A percentile compares a stretch with the other conserved stretches of the same genome.
phyloP scores from a whole-genome alignment of 2,113 vertebrate species.

The Pithys albifrons region DNA sequence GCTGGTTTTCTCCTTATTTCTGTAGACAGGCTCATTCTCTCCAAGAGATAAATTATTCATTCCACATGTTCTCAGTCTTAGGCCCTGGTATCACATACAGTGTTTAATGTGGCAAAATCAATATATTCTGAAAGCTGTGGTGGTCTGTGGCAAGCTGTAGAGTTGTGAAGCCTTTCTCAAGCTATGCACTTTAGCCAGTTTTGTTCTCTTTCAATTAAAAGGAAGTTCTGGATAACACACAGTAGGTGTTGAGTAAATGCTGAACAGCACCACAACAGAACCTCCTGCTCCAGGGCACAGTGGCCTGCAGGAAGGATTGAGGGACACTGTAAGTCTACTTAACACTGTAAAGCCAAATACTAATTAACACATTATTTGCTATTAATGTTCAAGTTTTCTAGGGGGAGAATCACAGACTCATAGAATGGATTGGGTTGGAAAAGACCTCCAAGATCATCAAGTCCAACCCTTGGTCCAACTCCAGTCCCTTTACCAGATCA shows the following conservation, averaged over 20 bases:
- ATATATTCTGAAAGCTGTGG: not conserved
- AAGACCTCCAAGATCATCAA: no score
- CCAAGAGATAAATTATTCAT: slow-evolving; percentile 62
- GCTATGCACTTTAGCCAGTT: not conserved
- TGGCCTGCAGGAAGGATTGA: not conserved
- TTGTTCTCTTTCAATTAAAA: not conserved
- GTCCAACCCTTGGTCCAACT: no score
- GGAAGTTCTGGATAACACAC: not conserved
- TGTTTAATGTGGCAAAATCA: slow-evolving; percentile 28
- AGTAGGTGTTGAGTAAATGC: not conserved
- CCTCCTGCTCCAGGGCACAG: not conserved
- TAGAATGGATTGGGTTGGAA: no score
- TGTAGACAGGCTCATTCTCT: not conserved
- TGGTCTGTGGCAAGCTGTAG: not conserved
- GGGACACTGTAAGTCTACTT: not conserved
- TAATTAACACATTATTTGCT: not conserved
- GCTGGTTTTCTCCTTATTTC: not conserved
- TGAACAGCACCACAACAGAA: not conserved
- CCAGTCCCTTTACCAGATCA: no score
- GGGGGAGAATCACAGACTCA: no score
- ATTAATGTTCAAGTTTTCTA: not conserved
- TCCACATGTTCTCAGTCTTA: not conserved
- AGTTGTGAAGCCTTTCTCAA: not conserved
- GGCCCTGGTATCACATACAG: not conserved
- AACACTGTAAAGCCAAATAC: not conserved